Conservation (phyloP, 2,113 vertebrate species). For the Tauraco erythrolophus region DNA sequence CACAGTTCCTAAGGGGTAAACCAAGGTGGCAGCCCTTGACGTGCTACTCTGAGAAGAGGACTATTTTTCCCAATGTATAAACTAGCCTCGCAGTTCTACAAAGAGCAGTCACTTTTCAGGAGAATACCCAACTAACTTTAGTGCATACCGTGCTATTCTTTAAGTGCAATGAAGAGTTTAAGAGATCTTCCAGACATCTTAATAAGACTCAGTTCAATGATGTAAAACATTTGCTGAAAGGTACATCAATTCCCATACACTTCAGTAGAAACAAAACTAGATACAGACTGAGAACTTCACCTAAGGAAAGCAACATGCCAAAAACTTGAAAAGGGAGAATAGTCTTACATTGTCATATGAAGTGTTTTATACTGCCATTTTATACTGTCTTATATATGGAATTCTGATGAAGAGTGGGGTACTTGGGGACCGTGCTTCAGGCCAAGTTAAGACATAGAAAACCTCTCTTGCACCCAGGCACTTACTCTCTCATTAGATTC, state of each 20-base stretch:
- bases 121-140: constrained; percentile 1
- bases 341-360: background rate
- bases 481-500: background rate
- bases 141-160: constrained; percentile 5
- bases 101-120: background rate
- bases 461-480: background rate
- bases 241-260: background rate
- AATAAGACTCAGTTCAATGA: constrained; percentile 30
- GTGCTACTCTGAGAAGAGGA: background rate
- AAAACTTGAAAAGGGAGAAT: background rate
- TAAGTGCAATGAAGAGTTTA: constrained; percentile 7
- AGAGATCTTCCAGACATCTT: constrained; percentile 19
- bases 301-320: background rate
- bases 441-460: background rate
- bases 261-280: background rate
- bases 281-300: background rate
- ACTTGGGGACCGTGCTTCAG: background rate
- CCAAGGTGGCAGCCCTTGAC: background rate
- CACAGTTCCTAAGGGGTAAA: background rate
- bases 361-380: background rate
- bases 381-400: background rate
- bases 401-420: background rate
- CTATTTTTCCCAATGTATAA: background rate
- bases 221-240: constrained; percentile 48
- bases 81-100: background rate